Percentiles rank a stretch among this genome's conserved stretches.
phyloP scores from a whole-genome alignment of 2,113 vertebrate species.

The Anser cygnoides region DNA sequence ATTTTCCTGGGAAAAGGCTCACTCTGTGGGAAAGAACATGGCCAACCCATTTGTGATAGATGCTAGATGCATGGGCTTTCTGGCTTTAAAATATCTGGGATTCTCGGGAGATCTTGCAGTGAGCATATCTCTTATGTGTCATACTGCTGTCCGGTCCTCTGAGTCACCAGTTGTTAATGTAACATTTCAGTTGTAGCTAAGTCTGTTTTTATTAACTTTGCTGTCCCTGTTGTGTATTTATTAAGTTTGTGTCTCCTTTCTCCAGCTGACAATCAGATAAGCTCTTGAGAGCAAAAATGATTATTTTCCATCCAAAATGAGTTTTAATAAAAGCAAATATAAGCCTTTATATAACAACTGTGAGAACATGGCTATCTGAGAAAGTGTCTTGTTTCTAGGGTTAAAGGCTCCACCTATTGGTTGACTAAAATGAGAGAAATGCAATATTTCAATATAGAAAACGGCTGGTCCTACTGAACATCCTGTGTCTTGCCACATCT shows the following conservation, averaged over 20 bases:
- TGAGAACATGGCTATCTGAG: background rate
- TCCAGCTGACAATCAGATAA: conserved; percentile 36
- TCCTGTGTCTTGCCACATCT: background rate
- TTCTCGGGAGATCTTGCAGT: conserved; percentile 35
- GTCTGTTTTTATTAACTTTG: conserved; percentile 39
- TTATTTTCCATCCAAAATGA: conserved; percentile 19
- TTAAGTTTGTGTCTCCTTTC: conserved; percentile 2
- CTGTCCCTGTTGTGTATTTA: background rate
- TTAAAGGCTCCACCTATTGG: conserved; percentile 73
- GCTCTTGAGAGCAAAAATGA: background rate
- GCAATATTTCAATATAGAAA: background rate
- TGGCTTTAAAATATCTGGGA: conserved; percentile 44
- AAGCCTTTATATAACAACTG: background rate
- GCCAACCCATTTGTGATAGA: background rate
- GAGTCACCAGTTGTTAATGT: conserved; percentile 53
- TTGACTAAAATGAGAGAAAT: conserved; percentile 25
- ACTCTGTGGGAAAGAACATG: background rate
- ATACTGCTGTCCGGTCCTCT: conserved; percentile 38
- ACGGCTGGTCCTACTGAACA: background rate
- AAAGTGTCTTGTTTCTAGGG: conserved; percentile 22
- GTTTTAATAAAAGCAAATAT: conserved; percentile 46
- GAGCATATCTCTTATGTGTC: conserved; percentile 33
- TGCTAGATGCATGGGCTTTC: background rate
- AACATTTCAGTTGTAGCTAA: conserved; percentile 14
- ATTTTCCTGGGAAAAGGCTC: background rate